Base-by-base conservation (phyloP, 2,113 vertebrate genomes). In the Eulacestoma nigropectus region DNA sequence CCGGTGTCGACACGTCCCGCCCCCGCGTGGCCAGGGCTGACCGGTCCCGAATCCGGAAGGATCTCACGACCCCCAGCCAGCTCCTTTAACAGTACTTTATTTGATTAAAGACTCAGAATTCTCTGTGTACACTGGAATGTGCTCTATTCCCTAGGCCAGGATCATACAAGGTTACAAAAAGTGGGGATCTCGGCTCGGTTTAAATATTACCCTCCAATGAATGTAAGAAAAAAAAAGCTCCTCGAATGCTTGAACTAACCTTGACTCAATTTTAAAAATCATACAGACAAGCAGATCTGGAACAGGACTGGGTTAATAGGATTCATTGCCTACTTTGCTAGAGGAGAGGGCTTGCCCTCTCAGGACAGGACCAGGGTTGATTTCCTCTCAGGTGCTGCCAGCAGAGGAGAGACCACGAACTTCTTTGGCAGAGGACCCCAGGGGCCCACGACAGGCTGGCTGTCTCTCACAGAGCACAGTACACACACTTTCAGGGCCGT, bases 61-160 rank as follows among this genome's bases (percentile, higher is more conserved):
- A 90, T 10, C 50, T 27, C 63, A 17, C 8, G 30, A 86, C 44
- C n/a, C 53, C 4, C 53, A 68, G 75, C 32, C 78, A 11, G 33
- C 44, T 84, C 90, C 87, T 97, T 97, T 95, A 96, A 98, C 98
- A 98, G 98, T 98, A 98, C 97, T 99, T 99, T 99, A 99, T 99
- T 99, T 97, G 98, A 98, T 99, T 99, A 98, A 98, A 98, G 98
- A 97, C 97, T 97, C n/a, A 93, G 90, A 79, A 88, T 97, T 97
- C 96, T 95, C 92, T 94, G 96, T 95, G 81, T 98, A 99, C 98
- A 99, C 92, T 98, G 99, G 99, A 99, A 99, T 99, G 99, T 99
- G 96, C 97, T 97, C 97, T 98, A 98, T 96, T 97, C 98, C 98
- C 98, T 98, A 97, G 95, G 92, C 97, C 96, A 96, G 97, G 89